Conservation (phyloP, 2,113 vertebrate genomes). For the Muscicapa adusta region DNA sequence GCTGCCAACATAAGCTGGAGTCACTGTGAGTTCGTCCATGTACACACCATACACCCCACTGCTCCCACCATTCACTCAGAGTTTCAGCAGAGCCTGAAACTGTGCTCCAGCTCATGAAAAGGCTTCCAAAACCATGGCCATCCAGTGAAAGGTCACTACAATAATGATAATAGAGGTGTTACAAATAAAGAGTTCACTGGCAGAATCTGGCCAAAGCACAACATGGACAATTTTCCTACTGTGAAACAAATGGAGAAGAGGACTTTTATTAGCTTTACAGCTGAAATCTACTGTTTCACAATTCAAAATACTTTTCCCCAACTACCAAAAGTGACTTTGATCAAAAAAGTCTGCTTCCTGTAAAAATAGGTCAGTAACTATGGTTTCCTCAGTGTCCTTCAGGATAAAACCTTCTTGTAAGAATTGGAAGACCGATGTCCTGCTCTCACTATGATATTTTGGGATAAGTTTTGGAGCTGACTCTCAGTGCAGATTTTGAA, state of each 20-base stretch:
- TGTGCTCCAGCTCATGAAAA: background rate
- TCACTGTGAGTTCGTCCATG: no score
- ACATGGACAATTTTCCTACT: background rate
- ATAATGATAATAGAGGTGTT: background rate
- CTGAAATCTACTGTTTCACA: background rate
- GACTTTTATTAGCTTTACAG: background rate
- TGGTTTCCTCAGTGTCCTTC: background rate
- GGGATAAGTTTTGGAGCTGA: background rate
- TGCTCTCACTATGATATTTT: background rate
- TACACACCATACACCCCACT: fast-evolving
- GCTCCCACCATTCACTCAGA: background rate
- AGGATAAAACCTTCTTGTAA: background rate
- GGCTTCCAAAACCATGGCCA: background rate
- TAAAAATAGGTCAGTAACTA: background rate
- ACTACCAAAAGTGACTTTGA: background rate
- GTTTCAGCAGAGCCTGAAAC: background rate
- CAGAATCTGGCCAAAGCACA: background rate
- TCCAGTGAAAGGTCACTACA: background rate
- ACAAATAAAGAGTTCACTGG: background rate
- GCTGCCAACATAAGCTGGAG: background rate
- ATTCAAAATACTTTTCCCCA: background rate
- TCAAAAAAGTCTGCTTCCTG: background rate
- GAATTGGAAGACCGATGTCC: background rate
- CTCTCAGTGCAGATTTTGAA: background rate
- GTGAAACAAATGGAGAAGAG: background rate